Percentiles rank a stretch among this genome's conserved stretches.
phyloP scores from a whole-genome alignment of 2,888 invertebrate genomes.

The Mantis religiosa region DNA sequence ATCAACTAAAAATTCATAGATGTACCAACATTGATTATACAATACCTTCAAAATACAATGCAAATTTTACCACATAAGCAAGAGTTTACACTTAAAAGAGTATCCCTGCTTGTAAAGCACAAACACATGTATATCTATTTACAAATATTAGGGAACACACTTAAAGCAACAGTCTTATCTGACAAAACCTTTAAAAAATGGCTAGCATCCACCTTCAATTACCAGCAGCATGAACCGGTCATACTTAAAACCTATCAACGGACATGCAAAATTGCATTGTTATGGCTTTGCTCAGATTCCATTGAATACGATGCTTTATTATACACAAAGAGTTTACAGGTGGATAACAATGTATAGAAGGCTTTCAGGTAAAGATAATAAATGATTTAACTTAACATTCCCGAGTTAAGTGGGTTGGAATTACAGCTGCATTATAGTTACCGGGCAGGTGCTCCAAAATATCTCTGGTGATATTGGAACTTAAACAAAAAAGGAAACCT shows the following conservation, averaged over 20 bases:
- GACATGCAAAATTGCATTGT: slow-evolving; percentile 2
- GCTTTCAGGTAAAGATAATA: not conserved
- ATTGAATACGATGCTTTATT: not conserved
- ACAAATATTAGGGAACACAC: slow-evolving; percentile 18
- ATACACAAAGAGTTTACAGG: not conserved
- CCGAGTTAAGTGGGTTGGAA: not conserved
- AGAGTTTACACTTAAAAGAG: slow-evolving; percentile 11
- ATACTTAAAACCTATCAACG: not conserved
- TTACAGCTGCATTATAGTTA: not conserved
- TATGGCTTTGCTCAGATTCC: not conserved
- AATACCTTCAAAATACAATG: slow-evolving; percentile 14
- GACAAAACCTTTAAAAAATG: slow-evolving; percentile 11
- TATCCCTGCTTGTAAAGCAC: slow-evolving; percentile 12
- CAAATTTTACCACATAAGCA: slow-evolving; percentile 19
- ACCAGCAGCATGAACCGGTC: not conserved
- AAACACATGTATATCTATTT: slow-evolving; percentile 20
- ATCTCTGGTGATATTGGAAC: not conserved
- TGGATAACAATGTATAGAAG: not conserved
- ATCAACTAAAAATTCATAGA: slow-evolving; percentile 14
- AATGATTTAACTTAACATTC: not conserved
- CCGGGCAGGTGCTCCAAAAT: not conserved
- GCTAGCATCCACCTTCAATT: not conserved
- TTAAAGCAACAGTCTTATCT: slow-evolving; percentile 25
- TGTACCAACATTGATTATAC: slow-evolving; percentile 18
- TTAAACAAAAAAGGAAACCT: not conserved